Evolutionary conservation across 2,888 invertebrate species (phyloP).

Genomic region (Orthosia gracilis): DNA sequence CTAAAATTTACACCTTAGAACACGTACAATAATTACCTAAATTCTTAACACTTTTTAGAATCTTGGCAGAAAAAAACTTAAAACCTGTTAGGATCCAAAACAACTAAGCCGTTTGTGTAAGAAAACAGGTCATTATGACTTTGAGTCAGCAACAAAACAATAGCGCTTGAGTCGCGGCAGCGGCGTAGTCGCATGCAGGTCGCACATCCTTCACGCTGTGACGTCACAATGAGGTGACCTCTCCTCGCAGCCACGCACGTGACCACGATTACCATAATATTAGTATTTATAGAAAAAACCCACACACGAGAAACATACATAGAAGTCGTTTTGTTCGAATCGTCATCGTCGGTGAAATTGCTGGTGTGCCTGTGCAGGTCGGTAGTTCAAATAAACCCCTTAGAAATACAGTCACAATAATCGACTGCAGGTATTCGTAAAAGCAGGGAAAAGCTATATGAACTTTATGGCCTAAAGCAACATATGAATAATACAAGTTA

Average conservation of each 20-base stretch:
- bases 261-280: constrained; percentile 38
- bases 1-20: too few species aligned
- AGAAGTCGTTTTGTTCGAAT: not conserved
- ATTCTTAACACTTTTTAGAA: not conserved
- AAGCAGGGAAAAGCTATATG: too few species aligned
- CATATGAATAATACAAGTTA: too few species aligned
- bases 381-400: too few species aligned
- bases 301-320: not conserved
- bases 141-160: constrained; percentile 1
- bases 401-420: too few species aligned
- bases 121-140: not conserved
- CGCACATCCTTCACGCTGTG: constrained; percentile 34
- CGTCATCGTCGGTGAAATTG: not conserved
- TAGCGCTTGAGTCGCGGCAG: not conserved
- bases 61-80: not conserved
- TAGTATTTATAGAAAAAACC: constrained; percentile 29
- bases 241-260: constrained; percentile 21
- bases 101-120: not conserved
- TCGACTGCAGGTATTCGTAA: too few species aligned
- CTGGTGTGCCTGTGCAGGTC: too few species aligned
- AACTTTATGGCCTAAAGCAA: too few species aligned
- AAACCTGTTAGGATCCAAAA: constrained; percentile 7
- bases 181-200: constrained; percentile 27
- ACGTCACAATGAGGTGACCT: constrained; percentile 51
- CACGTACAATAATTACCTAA: too few species aligned